These are phyloP conservation scores for Lytechinus pictus DNA, from an alignment of 35 echinoderm and acorn worm species.

Conservation along the genomic window DNA sequence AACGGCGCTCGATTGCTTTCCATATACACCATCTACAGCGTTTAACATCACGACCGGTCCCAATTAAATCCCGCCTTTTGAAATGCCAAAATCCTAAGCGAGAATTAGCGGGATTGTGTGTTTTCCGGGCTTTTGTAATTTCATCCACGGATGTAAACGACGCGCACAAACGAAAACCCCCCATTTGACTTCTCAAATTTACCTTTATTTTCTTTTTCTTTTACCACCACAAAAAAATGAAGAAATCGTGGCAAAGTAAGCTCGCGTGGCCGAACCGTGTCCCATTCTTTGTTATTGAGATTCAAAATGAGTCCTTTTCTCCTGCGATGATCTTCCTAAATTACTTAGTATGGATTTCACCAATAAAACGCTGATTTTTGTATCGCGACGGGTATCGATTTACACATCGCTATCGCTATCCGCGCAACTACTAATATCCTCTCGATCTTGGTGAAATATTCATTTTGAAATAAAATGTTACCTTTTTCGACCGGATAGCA, in stretches of 20 bases:
- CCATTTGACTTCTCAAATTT: neutral
- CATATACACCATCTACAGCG: neutral
- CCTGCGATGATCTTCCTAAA: conserved; percentile 10
- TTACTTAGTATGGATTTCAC: conserved; percentile 19
- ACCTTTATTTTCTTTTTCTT: neutral
- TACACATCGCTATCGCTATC: neutral
- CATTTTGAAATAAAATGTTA: neutral
- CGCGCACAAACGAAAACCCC: neutral
- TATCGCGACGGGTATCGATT: neutral
- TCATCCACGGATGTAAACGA: neutral
- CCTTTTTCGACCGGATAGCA: neutral
- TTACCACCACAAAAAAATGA: neutral
- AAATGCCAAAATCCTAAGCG: conserved; percentile 11
- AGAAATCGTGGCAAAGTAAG: neutral
- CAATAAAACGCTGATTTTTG: conserved; percentile 19
- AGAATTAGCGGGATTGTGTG: conserved; percentile 2
- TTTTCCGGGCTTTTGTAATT: neutral
- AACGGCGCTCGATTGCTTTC: neutral
- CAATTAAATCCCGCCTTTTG: neutral
- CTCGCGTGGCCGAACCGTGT: neutral
- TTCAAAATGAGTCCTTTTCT: neutral
- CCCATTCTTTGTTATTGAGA: neutral
- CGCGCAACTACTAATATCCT: neutral
- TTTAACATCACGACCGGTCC: neutral
- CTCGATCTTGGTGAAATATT: neutral